phyloP scores from a whole-genome alignment of 1,140 invertebrate genomes.

The Drosophila lacertosa region DNA sequence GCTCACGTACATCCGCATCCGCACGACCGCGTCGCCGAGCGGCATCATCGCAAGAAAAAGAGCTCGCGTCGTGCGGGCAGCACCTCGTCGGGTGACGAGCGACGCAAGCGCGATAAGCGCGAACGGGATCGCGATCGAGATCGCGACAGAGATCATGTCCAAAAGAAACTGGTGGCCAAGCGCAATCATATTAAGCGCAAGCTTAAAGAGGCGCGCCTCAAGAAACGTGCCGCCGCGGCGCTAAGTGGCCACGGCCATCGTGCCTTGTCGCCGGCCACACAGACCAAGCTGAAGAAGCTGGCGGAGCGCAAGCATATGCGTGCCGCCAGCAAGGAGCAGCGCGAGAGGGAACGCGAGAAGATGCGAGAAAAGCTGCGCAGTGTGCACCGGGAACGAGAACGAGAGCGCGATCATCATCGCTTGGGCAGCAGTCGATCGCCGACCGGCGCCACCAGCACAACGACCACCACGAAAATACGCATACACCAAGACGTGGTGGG shows the following conservation, averaged over 20 bases:
- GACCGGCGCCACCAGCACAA: slow-evolving; percentile 53
- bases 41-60: slow-evolving; percentile 80
- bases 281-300: slow-evolving; percentile 74
- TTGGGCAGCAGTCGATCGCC: slow-evolving; percentile 71
- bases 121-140: slow-evolving; percentile 74
- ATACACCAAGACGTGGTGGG: slow-evolving; percentile 78
- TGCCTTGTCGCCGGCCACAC: slow-evolving; percentile 69
- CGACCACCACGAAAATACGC: slow-evolving; percentile 79
- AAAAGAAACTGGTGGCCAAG: slow-evolving; percentile 81
- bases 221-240: slow-evolving; percentile 73
- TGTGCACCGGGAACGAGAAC: slow-evolving; percentile 57
- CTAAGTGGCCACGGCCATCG: slow-evolving; percentile 71
- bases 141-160: slow-evolving; percentile 61
- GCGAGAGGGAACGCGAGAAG: slow-evolving; percentile 76
- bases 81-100: slow-evolving; percentile 70
- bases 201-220: slow-evolving; percentile 76
- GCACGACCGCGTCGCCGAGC: slow-evolving; percentile 46
- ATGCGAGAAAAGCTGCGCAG: slow-evolving; percentile 73
- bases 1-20: slow-evolving; percentile 28
- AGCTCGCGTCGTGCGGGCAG: slow-evolving; percentile 58
- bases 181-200: slow-evolving; percentile 80
- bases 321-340: slow-evolving; percentile 76
- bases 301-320: slow-evolving; percentile 74
- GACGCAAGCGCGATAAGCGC: slow-evolving; percentile 60
- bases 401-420: slow-evolving; percentile 75